Conservation (phyloP, 2,113 vertebrate genomes). For the Gymnogyps californianus region DNA sequence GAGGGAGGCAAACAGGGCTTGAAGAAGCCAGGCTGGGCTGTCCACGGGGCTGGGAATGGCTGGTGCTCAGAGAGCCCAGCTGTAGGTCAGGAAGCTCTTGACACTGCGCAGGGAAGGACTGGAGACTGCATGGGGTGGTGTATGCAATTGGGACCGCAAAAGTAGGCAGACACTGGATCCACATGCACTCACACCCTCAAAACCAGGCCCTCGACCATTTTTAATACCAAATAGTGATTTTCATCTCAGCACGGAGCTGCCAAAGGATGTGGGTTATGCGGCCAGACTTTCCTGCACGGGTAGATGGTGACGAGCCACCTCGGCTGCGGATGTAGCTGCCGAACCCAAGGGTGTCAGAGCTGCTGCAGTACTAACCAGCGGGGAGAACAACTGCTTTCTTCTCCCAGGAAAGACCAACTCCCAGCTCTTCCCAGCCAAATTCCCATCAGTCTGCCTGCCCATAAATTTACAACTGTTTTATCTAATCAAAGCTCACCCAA, state of each 20-base stretch:
- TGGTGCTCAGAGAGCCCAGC: not conserved
- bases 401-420: not conserved
- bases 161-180: not conserved
- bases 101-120: not conserved
- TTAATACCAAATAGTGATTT: not conserved
- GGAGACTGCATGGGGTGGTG: rapidly evolving
- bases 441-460: not conserved
- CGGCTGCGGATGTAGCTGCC: not conserved
- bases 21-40: not conserved
- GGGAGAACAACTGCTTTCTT: not conserved
- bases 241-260: not conserved
- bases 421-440: not conserved
- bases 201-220: not conserved
- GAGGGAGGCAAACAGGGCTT: not conserved
- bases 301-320: not conserved
- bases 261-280: not conserved
- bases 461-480: not conserved
- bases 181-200: not conserved
- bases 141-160: not conserved
- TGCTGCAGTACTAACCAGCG: not conserved
- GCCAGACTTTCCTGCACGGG: not conserved
- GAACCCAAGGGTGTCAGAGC: not conserved
- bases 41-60: rapidly evolving
- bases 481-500: not conserved
- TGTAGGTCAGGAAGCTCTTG: not conserved